Evolutionary conservation across 2,888 invertebrate species (phyloP), one percentile per base, ranked within the genome.

Genomic region (Cryptus armator): DNA sequence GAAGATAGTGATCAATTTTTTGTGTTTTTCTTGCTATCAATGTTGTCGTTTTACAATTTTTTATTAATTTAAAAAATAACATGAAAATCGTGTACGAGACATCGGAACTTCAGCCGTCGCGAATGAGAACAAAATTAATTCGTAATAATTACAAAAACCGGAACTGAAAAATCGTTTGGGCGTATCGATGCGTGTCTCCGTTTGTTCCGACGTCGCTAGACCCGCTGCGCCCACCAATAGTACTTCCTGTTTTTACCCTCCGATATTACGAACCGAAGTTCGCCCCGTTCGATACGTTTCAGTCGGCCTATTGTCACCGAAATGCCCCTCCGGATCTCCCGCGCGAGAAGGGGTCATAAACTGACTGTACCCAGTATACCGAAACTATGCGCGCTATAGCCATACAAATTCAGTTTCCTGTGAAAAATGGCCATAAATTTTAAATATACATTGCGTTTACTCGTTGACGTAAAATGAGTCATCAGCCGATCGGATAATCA

Each of bases 101-200:
- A 14, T 3, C 12, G 59, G 59, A 24, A 14, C 29, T 19, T 12
- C 59, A 24, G 59, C 10, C 10, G 43, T 71, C 29, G 71, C 19
- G 16, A 16, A n/a, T 48, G 83, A 53, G 24, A 64, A 44, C 32
- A 81, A 66, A 66, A 71, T 43, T 78, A n/a, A 46, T 72, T 68
- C 29, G 77, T 74, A 16, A 48, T 62, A 67, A 48, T 44, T 16
- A 79, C 32, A 66, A 83, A 79, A 76, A 66, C 70, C 75, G 81
- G 81, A 82, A 87, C 70, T 74, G 53, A 75, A 77, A 51, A 10
- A 51, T 32, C 24, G 24, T 29, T 10, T n/a, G 46, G 14, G 32
- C 16, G 46, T 53, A 56, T 78, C 85, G 78, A 83, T 76, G 86
- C 87, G 85, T 81, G 82, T 86, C 87, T 87, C 87, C 87, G 72